Evolutionary conservation across 2,797 vertebrate species (phyloP), one percentile per base, ranked within the genome.

Genomic region (Labeo calbasu): DNA sequence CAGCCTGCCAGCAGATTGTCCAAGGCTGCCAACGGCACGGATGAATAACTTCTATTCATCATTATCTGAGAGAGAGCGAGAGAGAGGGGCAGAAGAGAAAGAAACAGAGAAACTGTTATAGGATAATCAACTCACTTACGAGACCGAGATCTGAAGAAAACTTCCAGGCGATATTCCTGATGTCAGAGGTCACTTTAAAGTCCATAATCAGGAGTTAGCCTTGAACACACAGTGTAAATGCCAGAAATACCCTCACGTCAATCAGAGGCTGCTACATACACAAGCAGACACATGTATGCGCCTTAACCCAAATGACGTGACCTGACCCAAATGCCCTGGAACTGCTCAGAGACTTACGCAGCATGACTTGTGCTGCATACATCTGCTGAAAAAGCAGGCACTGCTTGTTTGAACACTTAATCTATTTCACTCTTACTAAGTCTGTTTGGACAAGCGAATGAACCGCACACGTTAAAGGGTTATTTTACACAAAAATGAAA

Each of bases 41-140:
- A 48, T 76, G 83, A 85, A 81, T 66, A 82, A 81, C 80, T 69
- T 91, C 95, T 94, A 97, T 91, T 97, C 97, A 90, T 98, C 96
- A 77, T 99, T 99, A 93, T 97, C 98, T 99, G 28, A 65, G 28
- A 77, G 51, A 83, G 71, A 48, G 19, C 5, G 5, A 40, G 43
- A 72, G 55, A 63, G 12, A 40, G 17, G 53, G 76, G 32, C 10
- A 84, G 40, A 85, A 83, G 15, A 71, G 46, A 69, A 61, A 76
- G 25, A 55, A 9, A 86, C 32, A 55, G 17, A 87, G n/a, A 28
- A 23, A 57, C 53, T 73, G 66, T 83, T 61, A 48, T 21, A 55
- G 32, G n/a, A 83, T 65, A 61, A 63, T 77, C 36, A 48, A 65
- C 28, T 28, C 46, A 40, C 57, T 40, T 43, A 51, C 6, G 4